Conservation (phyloP, 2,888 invertebrate species). For the Octonoba sinensis region DNA sequence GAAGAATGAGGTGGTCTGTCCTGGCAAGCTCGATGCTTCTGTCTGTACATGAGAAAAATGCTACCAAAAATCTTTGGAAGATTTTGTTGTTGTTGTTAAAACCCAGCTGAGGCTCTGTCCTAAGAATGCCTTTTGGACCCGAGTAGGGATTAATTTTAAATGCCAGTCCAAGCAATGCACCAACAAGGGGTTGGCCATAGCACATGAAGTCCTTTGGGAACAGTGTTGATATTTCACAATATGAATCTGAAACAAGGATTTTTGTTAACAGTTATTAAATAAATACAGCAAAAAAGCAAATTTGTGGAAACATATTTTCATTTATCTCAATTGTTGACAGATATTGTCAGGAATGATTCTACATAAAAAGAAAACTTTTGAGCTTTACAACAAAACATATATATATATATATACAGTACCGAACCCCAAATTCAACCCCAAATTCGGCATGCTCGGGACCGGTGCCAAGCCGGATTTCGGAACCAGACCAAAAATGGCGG, state of each 20-base stretch:
- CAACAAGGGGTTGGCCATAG: conserved; percentile 41
- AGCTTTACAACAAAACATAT: no score
- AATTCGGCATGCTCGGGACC: no score
- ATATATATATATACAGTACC: no score
- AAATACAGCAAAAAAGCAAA: background rate
- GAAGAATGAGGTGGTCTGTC: no score
- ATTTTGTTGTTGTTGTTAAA: conserved; percentile 17
- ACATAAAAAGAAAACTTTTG: background rate
- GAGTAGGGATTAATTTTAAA: conserved; percentile 50
- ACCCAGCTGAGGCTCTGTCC: conserved; percentile 31
- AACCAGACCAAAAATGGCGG: no score
- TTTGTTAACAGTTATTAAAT: background rate
- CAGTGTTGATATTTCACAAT: conserved; percentile 29
- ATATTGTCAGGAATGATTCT: background rate
- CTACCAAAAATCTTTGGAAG: conserved; percentile 42
- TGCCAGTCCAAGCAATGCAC: conserved; percentile 45
- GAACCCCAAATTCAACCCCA: no score
- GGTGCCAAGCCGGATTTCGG: no score
- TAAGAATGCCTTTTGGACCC: conserved; percentile 52
- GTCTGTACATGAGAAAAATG: conserved; percentile 11
- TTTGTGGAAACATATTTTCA: no score
- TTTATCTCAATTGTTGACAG: no score
- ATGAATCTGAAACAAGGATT: conserved; percentile 29
- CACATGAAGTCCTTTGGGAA: conserved; percentile 49
- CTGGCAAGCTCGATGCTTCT: no score